Evolutionary conservation across 2,113 vertebrate genomes (phyloP).

Genomic region (Dunckerocampus dactyliophorus): DNA sequence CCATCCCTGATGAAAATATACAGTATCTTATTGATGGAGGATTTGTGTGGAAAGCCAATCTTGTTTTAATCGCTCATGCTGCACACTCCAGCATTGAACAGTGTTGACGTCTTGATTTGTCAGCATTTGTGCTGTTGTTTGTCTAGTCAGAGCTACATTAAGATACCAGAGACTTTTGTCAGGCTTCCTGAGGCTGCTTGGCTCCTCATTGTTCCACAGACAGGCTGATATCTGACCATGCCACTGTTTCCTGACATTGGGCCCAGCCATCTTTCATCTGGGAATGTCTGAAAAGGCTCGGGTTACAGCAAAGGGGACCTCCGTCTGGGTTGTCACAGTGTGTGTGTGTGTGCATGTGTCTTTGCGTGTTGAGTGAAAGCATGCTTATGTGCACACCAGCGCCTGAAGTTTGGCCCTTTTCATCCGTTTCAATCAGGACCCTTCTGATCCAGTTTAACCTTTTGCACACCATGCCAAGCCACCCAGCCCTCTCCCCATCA

Average conservation of each 20-base stretch:
- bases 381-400: constrained; percentile 24
- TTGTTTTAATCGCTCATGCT: too few species aligned
- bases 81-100: too few species aligned
- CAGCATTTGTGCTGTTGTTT: too few species aligned
- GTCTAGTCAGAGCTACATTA: constrained; percentile 9
- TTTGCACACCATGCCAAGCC: constrained; percentile 56
- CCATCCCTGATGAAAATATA: too few species aligned
- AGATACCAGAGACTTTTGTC: constrained; percentile 33
- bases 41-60: too few species aligned
- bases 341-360: constrained; percentile 20
- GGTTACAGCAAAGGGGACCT: constrained; percentile 47
- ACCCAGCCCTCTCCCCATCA: constrained; percentile 44
- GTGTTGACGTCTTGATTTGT: too few species aligned
- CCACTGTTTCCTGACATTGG: constrained; percentile 49
- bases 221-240: constrained; percentile 37
- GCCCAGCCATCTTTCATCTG: constrained; percentile 51
- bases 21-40: too few species aligned
- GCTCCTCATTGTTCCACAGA: constrained; percentile 47
- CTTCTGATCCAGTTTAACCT: constrained; percentile 69
- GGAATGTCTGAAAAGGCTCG: constrained; percentile 55
- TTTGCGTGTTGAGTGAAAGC: constrained; percentile 23
- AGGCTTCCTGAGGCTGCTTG: constrained; percentile 28
- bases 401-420: constrained; percentile 34
- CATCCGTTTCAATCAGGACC: constrained; percentile 69
- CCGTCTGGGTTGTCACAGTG: constrained; percentile 10